phyloP scores from a whole-genome alignment of 2,888 invertebrate species.

The Cosmia pyralina region DNA sequence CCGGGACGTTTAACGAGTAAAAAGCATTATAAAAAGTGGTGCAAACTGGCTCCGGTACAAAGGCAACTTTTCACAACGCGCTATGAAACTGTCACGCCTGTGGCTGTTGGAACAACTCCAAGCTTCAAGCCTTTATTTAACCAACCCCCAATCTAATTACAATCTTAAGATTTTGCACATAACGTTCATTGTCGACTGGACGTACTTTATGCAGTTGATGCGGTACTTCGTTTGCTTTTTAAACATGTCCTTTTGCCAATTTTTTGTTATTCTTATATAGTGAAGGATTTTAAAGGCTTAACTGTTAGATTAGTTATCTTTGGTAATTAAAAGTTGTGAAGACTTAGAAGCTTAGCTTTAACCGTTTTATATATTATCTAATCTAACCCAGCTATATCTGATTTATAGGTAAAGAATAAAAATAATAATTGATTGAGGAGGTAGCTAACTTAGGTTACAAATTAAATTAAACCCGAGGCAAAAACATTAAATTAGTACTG shows the following conservation, averaged over 20 bases:
- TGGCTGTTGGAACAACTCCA: constrained; percentile 69
- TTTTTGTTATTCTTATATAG: constrained; percentile 58
- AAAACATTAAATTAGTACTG: not conserved
- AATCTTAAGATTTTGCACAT: constrained; percentile 40
- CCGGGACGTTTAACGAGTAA: constrained; percentile 63
- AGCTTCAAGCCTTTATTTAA: constrained; percentile 56
- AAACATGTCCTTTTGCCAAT: constrained; percentile 53
- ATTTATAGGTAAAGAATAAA: not conserved
- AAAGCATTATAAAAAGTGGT: constrained; percentile 63
- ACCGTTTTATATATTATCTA: not conserved
- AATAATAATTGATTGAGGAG: not conserved
- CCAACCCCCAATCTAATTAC: constrained; percentile 41
- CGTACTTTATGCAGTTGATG: constrained; percentile 42
- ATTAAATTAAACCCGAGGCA: not conserved
- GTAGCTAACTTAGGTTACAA: not conserved
- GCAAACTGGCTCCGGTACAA: constrained; percentile 69
- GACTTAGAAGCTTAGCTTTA: not conserved
- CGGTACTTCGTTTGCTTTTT: constrained; percentile 46
- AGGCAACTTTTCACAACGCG: constrained; percentile 74
- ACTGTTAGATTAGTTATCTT: constrained; percentile 27
- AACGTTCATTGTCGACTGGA: constrained; percentile 44
- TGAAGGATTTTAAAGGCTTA: constrained; percentile 43
- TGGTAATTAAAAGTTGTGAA: constrained; percentile 30
- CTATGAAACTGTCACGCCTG: constrained; percentile 76
- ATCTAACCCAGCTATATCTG: not conserved